A percentile compares a stretch with the other conserved stretches of the same genome.
These are phyloP conservation scores for Scaptomyza montana DNA, from an alignment of 1,140 invertebrate genomes.

Conservation along the genomic window DNA sequence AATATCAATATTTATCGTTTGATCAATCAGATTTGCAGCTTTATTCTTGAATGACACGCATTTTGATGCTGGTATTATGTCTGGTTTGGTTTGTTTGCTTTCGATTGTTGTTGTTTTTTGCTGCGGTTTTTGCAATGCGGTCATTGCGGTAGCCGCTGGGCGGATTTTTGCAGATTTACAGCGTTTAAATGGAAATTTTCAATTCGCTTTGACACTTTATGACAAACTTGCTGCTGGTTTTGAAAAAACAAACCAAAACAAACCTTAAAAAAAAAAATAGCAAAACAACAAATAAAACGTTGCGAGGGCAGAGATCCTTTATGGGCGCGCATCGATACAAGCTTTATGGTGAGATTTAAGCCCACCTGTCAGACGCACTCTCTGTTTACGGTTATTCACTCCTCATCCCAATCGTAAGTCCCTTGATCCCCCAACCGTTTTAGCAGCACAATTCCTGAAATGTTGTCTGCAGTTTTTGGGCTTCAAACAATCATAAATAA, in stretches of 20 bases:
- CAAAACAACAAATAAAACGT: too few relatives aligned
- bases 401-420: too few relatives aligned
- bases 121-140: slow-evolving; percentile 63
- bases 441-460: slow-evolving; percentile 66
- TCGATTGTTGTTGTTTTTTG: slow-evolving; percentile 13
- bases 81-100: not conserved
- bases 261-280: too few relatives aligned
- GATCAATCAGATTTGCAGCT: slow-evolving; percentile 45
- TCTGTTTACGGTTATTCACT: slow-evolving; percentile 1
- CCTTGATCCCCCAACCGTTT: not conserved
- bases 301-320: slow-evolving; percentile 32
- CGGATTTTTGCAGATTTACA: slow-evolving; percentile 67
- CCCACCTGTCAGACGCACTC: slow-evolving; percentile 67
- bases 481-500: slow-evolving; percentile 21
- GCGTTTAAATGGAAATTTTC: slow-evolving; percentile 77
- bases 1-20: not conserved
- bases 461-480: slow-evolving; percentile 77
- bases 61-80: slow-evolving; percentile 40
- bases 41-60: slow-evolving; percentile 47
- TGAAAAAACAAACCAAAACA: slow-evolving; percentile 2
- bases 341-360: slow-evolving; percentile 58
- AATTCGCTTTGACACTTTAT: slow-evolving; percentile 80
- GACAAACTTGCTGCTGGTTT: slow-evolving; percentile 73
- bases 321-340: slow-evolving; percentile 39
- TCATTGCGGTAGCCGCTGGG: slow-evolving; percentile 43